A percentile compares a stretch with the other conserved stretches of the same genome.
phyloP scores from a whole-genome alignment of 2,888 invertebrate genomes.

The Acrocera orbiculus region DNA sequence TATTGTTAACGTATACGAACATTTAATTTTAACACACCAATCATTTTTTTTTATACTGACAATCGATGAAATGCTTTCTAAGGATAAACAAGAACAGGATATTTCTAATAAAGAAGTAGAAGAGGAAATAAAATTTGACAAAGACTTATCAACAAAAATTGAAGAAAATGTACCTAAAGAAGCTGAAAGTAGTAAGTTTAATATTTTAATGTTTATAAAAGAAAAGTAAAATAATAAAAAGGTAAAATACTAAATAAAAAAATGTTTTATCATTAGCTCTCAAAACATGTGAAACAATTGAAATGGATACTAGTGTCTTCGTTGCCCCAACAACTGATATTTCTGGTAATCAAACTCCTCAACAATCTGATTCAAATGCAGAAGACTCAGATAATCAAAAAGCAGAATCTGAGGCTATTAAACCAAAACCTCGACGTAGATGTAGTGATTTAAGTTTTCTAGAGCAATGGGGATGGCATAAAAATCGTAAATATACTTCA shows the following conservation, averaged over 20 bases:
- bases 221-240: too few relatives aligned
- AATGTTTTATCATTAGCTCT: too few relatives aligned
- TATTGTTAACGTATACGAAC: constrained; percentile 43
- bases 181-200: constrained; percentile 13
- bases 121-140: background rate
- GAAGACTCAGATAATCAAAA: constrained; percentile 13
- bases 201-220: too few relatives aligned
- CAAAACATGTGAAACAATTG: too few relatives aligned
- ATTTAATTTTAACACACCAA: constrained; percentile 35
- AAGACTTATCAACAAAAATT: background rate
- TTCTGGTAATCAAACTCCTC: constrained; percentile 15
- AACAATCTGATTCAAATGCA: constrained; percentile 16
- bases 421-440: constrained; percentile 38
- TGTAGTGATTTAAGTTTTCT: constrained; percentile 54
- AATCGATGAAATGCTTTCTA: constrained; percentile 18
- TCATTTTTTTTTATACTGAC: constrained; percentile 31
- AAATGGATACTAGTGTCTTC: constrained; percentile 10
- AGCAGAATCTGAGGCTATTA: constrained; percentile 18
- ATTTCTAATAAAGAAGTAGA: constrained; percentile 9
- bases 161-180: constrained; percentile 6
- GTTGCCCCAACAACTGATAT: constrained; percentile 14
- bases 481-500: constrained; percentile 20
- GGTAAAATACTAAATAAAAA: too few relatives aligned
- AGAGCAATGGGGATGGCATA: constrained; percentile 64
- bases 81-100: constrained; percentile 15